Evolutionary conservation across 2,888 invertebrate species (phyloP).

Genomic region (Yponomeuta cagnagella): DNA sequence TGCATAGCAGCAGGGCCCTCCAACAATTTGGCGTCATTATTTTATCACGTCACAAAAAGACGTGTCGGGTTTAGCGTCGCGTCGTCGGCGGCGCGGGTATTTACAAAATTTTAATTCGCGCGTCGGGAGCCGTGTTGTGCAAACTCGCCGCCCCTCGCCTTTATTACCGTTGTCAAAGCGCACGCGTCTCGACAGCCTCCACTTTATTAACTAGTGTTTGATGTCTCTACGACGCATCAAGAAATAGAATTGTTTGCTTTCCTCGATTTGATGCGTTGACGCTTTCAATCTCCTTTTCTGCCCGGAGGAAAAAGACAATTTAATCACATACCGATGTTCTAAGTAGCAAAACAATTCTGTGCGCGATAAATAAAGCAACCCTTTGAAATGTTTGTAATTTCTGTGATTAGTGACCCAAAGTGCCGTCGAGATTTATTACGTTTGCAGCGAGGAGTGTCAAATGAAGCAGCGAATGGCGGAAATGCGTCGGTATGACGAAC

Average conservation of each 20-base stretch:
- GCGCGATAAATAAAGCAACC: neutral
- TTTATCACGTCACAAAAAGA: conserved; percentile 55
- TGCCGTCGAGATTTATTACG: conserved; percentile 61
- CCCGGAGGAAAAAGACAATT: neutral
- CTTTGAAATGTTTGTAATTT: conserved; percentile 41
- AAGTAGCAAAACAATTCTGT: too few species aligned
- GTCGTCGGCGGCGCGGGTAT: conserved; percentile 32
- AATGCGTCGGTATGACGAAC: conserved; percentile 51
- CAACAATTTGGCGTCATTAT: conserved; percentile 53
- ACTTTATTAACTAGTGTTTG: conserved; percentile 61
- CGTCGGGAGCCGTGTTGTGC: neutral
- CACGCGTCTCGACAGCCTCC: conserved; percentile 24
- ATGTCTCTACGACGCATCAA: conserved; percentile 42
- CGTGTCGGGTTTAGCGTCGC: conserved; percentile 35
- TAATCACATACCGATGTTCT: too few species aligned
- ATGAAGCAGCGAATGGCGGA: conserved; percentile 56
- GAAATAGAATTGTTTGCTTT: conserved; percentile 37
- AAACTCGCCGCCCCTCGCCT: conserved; percentile 43
- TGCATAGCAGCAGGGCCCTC: conserved; percentile 22
- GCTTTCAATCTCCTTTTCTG: neutral
- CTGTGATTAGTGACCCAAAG: conserved; percentile 58
- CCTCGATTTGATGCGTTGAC: neutral
- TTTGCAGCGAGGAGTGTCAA: conserved; percentile 52
- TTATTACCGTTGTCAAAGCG: conserved; percentile 48
- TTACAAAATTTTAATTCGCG: conserved; percentile 24